Evolutionary conservation across 1,140 invertebrate species (phyloP).

Genomic region (Agrypnia vestita): DNA sequence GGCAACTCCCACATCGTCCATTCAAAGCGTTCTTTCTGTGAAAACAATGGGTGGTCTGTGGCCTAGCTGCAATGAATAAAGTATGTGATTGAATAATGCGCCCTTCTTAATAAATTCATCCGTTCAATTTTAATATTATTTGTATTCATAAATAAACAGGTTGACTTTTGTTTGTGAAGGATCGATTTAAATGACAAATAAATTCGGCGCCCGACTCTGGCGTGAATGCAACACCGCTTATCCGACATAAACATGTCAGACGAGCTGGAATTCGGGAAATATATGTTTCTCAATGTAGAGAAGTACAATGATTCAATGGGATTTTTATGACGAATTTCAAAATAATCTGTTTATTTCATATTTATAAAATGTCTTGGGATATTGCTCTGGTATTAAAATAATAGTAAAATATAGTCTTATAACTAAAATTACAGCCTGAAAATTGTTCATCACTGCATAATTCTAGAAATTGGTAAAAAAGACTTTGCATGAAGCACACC

Average conservation of each 20-base stretch:
- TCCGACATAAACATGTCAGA: slow-evolving; percentile 36
- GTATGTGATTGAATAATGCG: slow-evolving; percentile 25
- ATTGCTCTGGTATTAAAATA: no score
- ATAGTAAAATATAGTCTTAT: no score
- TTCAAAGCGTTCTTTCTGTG: slow-evolving; percentile 2
- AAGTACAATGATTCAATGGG: background rate
- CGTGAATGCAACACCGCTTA: slow-evolving; percentile 18
- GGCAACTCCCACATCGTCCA: slow-evolving; percentile 17
- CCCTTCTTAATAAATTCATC: slow-evolving; percentile 41
- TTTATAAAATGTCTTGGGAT: no score
- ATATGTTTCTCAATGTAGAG: background rate
- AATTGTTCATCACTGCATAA: no score
- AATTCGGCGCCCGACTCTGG: background rate
- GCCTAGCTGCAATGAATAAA: slow-evolving; percentile 4
- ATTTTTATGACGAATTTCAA: slow-evolving; percentile 14
- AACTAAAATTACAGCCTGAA: no score
- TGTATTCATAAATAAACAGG: slow-evolving; percentile 32
- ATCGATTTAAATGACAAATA: slow-evolving; percentile 42
- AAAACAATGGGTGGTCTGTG: slow-evolving; percentile 45
- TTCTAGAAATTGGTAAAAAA: no score
- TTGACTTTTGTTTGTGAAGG: slow-evolving; percentile 38
- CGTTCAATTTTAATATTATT: slow-evolving; percentile 25
- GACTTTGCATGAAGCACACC: no score
- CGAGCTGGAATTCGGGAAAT: slow-evolving; percentile 23
- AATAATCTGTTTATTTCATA: background rate